A percentile compares a stretch with the other conserved stretches of the same genome.
phyloP scores from a whole-genome alignment of 2,888 invertebrate species.

The Peribatodes rhomboidaria region DNA sequence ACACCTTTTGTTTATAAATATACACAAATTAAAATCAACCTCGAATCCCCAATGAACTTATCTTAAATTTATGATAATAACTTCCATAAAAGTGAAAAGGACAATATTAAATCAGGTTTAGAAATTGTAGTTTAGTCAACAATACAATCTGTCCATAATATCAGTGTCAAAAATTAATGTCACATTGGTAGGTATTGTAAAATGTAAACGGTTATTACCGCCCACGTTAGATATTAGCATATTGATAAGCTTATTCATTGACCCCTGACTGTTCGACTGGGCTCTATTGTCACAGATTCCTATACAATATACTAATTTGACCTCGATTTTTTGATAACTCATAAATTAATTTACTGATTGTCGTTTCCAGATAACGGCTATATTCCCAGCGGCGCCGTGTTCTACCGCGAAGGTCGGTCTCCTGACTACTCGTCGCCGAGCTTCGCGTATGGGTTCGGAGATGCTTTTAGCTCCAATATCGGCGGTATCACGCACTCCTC shows the following conservation, averaged over 20 bases:
- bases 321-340: neutral
- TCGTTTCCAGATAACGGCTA: constrained; percentile 36
- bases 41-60: constrained; percentile 6
- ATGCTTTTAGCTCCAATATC: constrained; percentile 77
- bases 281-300: constrained; percentile 26
- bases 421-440: constrained; percentile 57
- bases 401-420: constrained; percentile 60
- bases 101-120: constrained; percentile 26
- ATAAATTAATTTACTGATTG: neutral
- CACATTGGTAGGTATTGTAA: constrained; percentile 5
- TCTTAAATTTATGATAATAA: constrained; percentile 32
- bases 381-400: constrained; percentile 55
- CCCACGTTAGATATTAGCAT: constrained; percentile 45
- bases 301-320: constrained; percentile 6
- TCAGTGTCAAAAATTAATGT: constrained; percentile 2
- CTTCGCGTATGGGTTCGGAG: constrained; percentile 75
- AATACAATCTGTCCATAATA: constrained; percentile 6
- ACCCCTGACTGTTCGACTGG: constrained; percentile 7
- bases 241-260: constrained; percentile 35
- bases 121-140: constrained; percentile 16
- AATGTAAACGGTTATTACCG: constrained; percentile 13
- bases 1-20: constrained; percentile 28
- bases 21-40: constrained; percentile 23
- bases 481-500: constrained; percentile 75
- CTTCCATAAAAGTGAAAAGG: constrained; percentile 28